These are phyloP conservation scores for Drosophila nannoptera DNA, from an alignment of 1,140 invertebrate species.

Conservation along the genomic window DNA sequence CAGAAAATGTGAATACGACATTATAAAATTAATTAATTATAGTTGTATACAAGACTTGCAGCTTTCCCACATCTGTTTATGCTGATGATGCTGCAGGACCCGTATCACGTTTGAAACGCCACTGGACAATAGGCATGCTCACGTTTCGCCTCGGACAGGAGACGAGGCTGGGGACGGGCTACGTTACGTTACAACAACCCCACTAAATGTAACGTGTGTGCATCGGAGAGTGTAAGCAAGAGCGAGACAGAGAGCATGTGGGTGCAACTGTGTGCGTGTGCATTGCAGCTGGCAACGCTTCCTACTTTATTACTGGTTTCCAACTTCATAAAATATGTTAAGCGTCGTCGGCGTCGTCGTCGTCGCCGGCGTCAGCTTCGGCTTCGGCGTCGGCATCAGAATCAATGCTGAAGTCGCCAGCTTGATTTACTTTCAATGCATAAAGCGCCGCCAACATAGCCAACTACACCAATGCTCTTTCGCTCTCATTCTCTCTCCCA, in stretches of 20 bases:
- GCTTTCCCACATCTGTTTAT: neutral
- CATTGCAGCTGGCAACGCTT: conserved; percentile 66
- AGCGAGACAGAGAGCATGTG: conserved; percentile 20
- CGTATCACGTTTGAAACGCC: conserved; percentile 13
- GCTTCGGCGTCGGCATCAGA: conserved; percentile 6
- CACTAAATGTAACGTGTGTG: conserved; percentile 25
- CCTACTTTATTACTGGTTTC: conserved; percentile 72
- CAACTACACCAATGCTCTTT: conserved; percentile 18
- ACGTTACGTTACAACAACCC: conserved; percentile 44
- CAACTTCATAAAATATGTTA: conserved; percentile 71
- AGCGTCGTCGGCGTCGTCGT: conserved; percentile 26
- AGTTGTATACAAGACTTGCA: neutral
- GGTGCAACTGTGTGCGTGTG: conserved; percentile 18
- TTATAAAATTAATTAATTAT: no score
- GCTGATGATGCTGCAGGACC: neutral
- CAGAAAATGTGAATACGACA: no score
- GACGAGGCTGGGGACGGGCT: conserved; percentile 9
- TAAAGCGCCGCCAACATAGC: conserved; percentile 8
- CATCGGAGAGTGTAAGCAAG: conserved; percentile 10
- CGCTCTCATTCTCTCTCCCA: conserved; percentile 3
- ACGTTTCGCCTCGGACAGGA: conserved; percentile 3
- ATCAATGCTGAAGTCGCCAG: conserved; percentile 40
- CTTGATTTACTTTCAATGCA: conserved; percentile 63
- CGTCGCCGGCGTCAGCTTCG: neutral
- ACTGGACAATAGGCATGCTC: conserved; percentile 42